Percentiles rank a stretch among this genome's conserved stretches.
These are phyloP conservation scores for Hirtodrosophila cameraria DNA, from an alignment of 2,888 invertebrate genomes.

Conservation along the genomic window DNA sequence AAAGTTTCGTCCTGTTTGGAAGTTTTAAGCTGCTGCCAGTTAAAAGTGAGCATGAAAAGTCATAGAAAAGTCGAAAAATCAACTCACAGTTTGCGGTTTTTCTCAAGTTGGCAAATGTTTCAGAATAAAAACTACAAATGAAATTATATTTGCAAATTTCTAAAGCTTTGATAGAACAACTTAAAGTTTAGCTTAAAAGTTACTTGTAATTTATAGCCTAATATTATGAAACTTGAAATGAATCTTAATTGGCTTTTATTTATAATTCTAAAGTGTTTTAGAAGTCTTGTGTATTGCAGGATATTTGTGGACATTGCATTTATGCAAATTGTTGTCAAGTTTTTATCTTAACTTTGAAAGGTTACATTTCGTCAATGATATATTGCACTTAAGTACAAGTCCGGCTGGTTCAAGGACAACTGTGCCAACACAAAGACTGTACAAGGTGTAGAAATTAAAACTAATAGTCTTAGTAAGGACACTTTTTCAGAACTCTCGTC, in stretches of 20 bases:
- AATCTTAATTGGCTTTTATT: no score
- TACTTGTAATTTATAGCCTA: neutral
- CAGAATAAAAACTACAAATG: slow-evolving; percentile 48
- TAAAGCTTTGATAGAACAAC: neutral
- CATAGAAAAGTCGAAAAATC: slow-evolving; percentile 33
- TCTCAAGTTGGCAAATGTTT: slow-evolving; percentile 17
- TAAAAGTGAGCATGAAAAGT: slow-evolving; percentile 40
- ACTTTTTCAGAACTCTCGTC: neutral
- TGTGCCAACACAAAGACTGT: no score
- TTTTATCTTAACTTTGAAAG: no score
- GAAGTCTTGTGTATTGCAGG: no score
- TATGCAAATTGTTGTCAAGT: no score
- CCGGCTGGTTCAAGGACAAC: no score
- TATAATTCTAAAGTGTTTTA: no score
- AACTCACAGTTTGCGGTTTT: slow-evolving; percentile 9
- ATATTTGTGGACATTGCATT: no score
- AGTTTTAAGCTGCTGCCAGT: slow-evolving; percentile 53
- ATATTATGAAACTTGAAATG: neutral
- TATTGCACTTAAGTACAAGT: no score
- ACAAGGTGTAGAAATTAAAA: no score
- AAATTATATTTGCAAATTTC: slow-evolving; percentile 51
- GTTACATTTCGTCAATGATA: no score
- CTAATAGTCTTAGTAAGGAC: no score
- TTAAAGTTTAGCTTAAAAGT: neutral
- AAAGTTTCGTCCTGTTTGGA: slow-evolving; percentile 27